Evolutionary conservation across 30 jellyfish, hydroid and myxozoan species (phyloP).

Genomic region (Phacellophora camtschatica): DNA sequence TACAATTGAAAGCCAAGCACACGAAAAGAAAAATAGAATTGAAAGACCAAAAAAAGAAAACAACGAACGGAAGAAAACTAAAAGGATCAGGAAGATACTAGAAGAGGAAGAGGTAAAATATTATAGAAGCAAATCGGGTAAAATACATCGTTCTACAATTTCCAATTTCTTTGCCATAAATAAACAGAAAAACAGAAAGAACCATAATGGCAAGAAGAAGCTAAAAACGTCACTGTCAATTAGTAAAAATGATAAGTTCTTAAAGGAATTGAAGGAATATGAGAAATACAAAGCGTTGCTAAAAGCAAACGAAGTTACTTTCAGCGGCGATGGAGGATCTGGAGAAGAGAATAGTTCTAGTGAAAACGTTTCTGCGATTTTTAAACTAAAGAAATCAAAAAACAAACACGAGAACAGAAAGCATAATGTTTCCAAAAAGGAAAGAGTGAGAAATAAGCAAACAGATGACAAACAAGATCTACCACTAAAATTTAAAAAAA

Average conservation of each 20-base stretch:
- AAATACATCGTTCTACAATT: too few species aligned
- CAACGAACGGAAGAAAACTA: neutral
- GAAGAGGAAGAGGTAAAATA: neutral
- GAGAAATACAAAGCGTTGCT: slow-evolving; percentile 46
- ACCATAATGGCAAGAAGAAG: too few species aligned
- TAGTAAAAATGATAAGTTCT: neutral
- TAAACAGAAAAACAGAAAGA: too few species aligned
- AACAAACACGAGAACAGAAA: neutral
- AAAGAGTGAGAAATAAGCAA: neutral
- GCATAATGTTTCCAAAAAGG: neutral
- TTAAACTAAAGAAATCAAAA: neutral
- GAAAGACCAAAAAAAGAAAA: slow-evolving; percentile 26
- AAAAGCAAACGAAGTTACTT: slow-evolving; percentile 21
- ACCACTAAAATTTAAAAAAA: too few species aligned
- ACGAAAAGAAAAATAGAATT: slow-evolving; percentile 3
- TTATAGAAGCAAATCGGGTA: neutral
- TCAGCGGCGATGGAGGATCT: slow-evolving; percentile 29
- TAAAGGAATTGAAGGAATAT: slow-evolving; percentile 58
- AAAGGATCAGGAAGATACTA: neutral
- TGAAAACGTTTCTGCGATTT: neutral
- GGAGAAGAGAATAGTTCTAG: neutral
- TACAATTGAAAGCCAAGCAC: slow-evolving; percentile 10
- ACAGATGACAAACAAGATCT: too few species aligned
- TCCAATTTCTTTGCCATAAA: too few species aligned
- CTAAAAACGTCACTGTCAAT: too few species aligned